Evolutionary conservation across 2,797 vertebrate genomes (phyloP), one percentile per base, ranked within the genome.

Genomic region (Cottoperca gobio): DNA sequence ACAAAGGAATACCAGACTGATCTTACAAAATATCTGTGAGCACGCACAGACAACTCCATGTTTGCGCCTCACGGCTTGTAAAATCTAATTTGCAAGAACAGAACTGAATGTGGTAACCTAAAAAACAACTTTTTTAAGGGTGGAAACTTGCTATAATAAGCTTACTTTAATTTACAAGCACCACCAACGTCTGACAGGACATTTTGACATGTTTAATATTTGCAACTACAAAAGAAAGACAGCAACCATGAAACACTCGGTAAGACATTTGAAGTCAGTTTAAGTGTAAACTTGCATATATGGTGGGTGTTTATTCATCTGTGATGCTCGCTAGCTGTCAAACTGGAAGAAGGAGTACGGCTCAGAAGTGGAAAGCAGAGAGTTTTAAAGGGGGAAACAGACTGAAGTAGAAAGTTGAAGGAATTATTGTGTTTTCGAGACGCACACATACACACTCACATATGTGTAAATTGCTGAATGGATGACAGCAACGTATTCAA

Each of bases 401-500:
- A 86, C 70, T 76, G 67, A 78, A 73, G 83, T 46, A 52, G 73
- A 72, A 78, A 72, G 72, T 86, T 83, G 48, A 84, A 84, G 48
- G 57, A 85, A 75, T 70, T 60, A 87, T 62, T 73, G 67, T 66
- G 71, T 70, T 69, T 61, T 75, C 77, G 33, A 48, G n/a, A 42
- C 11, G 33, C 35, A 52, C 24, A 70, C 59, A 79, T 39, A 76
- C 62, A 61, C 64, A 55, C 60, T 54, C 50, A 33, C 37, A 61
- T 67, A 83, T 78, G 66, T 63, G 64, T 84, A 85, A 91, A 85
- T 57, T 68, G 86, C 85, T 87, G 85, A 93, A 89, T 84, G 67
- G 90, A 52, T 86, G 85, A 91, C 83, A 79, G 71, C 66, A 86
- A 69, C 80, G 82, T 81, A 86, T 89, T 91, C 80, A 87, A 82